These are phyloP conservation scores for Ageneiosus marmoratus DNA, from an alignment of 2,113 vertebrate genomes.

Conservation along the genomic window DNA sequence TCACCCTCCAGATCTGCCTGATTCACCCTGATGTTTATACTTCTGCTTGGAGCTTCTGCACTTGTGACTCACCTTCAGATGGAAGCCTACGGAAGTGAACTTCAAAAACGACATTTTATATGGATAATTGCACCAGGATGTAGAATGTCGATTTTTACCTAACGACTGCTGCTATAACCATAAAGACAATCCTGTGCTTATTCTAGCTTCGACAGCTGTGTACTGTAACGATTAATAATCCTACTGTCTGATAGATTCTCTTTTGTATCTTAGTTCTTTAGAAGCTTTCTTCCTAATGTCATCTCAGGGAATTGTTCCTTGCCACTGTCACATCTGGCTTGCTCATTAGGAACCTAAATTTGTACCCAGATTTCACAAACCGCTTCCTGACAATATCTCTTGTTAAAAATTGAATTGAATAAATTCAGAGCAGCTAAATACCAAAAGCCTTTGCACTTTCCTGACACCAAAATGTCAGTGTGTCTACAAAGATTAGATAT, in stretches of 20 bases:
- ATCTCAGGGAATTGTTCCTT: not conserved
- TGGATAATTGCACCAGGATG: not conserved
- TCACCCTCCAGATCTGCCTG: constrained; percentile 7
- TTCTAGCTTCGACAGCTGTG: not conserved
- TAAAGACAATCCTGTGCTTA: not conserved
- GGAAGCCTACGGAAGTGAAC: not conserved
- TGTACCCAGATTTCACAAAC: not conserved
- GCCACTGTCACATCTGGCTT: not conserved
- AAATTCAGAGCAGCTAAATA: not conserved
- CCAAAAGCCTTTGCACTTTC: constrained; percentile 6
- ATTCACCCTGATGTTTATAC: not conserved
- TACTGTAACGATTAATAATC: too few relatives aligned
- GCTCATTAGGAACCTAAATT: constrained; percentile 5
- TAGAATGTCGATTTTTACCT: not conserved
- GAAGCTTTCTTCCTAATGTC: not conserved
- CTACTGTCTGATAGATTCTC: not conserved
- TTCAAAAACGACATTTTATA: not conserved
- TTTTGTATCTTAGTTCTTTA: not conserved
- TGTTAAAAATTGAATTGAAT: constrained; percentile 7
- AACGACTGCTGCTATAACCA: not conserved
- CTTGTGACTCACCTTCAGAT: not conserved
- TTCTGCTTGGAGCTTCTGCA: not conserved
- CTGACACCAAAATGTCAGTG: not conserved
- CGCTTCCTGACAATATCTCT: not conserved
- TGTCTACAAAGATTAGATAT: not conserved